Percentiles rank a stretch among this genome's conserved stretches.
phyloP scores from a whole-genome alignment of 2,888 invertebrate species.

The Elysia crispata region DNA sequence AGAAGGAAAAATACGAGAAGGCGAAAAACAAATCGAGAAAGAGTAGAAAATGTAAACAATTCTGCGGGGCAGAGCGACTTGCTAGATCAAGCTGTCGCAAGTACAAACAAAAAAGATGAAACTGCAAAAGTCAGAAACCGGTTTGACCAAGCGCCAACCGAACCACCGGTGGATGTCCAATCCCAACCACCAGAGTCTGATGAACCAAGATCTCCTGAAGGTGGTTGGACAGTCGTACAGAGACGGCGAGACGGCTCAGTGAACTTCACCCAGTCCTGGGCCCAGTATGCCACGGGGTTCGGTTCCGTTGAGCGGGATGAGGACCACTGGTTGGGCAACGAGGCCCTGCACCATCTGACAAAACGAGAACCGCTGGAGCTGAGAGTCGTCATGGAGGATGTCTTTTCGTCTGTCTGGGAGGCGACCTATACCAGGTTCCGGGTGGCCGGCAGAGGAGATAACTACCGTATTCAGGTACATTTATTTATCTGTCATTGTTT shows the following conservation, averaged over 20 bases:
- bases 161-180: no score
- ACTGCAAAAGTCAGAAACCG: no score
- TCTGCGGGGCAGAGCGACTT: no score
- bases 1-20: no score
- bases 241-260: conserved; percentile 86
- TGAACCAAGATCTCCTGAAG: neutral
- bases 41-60: no score
- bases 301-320: conserved; percentile 84
- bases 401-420: neutral
- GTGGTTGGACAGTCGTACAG: conserved; percentile 87
- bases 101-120: no score
- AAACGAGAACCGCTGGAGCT: conserved; percentile 85
- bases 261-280: conserved; percentile 90
- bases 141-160: no score
- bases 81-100: no score
- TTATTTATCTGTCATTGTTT: no score
- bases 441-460: conserved; percentile 59
- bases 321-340: conserved; percentile 91
- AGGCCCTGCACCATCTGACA: conserved; percentile 88
- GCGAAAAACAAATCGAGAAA: no score
- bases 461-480: conserved; percentile 63
- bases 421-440: conserved; percentile 64
- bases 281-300: conserved; percentile 89
- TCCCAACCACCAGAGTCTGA: no score
- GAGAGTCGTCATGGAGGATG: conserved; percentile 63